Evolutionary conservation across 2,797 vertebrate species (phyloP), one percentile per base, ranked within the genome.

Genomic region (Carapus acus): DNA sequence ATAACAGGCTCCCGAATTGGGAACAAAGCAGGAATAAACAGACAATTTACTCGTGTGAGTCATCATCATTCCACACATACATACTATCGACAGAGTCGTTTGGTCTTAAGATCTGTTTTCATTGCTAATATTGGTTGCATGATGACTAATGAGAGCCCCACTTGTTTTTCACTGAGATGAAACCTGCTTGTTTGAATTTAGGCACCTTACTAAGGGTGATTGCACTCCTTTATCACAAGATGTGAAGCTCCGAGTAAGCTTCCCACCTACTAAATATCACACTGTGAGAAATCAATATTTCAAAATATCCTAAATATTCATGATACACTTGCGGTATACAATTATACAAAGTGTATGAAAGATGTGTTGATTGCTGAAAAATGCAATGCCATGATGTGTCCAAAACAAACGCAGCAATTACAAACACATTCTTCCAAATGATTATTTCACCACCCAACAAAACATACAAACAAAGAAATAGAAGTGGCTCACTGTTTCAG

Each of bases 21-120:
- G 8, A 49, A n/a, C 7, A 1, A 19, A 18, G 13, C 31, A 33
- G 9, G 3, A 13, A 33, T 33, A 14, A 52, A 60, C 17, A 62
- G 55, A 65, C 56, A 68, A 55, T 9, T 37, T 46, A 33, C 34
- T 62, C 39, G 41, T 58, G 34, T 39, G 23, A 57, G 19, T 65
- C 60, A 48, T 67, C 36, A 40, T 63, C 44, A 2, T 34, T 27
- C 9, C 5, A 27, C 4, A 5, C 24, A 27, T n/a, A n/a, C 24
- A 27, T 9, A 27, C 24, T 27, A 9, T 27, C 24, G 9, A 27
- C n/a, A 27, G 24, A 9, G 24, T 27, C 4, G 24, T 27, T 27
- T 4, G 24, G 24, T 27, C 24, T n/a, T n/a, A n/a, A n/a, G n/a
- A n/a, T n/a, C n/a, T n/a, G n/a, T n/a, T n/a, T n/a, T n/a, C n/a